phyloP scores from a whole-genome alignment of 2,797 vertebrate species.

The Fratercula arctica region DNA sequence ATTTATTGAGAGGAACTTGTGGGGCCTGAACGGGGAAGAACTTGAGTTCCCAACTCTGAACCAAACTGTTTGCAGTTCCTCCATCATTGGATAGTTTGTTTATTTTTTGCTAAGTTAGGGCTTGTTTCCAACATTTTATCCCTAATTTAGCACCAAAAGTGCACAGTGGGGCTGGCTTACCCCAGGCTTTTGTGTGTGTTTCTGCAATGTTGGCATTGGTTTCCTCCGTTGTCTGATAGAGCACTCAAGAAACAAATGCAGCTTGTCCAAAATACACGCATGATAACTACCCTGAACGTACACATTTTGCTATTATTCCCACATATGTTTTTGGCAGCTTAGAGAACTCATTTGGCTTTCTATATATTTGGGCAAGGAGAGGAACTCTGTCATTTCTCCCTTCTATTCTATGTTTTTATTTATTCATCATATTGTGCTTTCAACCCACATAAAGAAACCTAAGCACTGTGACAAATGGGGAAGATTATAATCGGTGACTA shows the following conservation, averaged over 20 bases:
- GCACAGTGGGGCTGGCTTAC: slow-evolving; percentile 9
- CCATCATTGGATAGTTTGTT: neutral
- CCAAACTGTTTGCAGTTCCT: neutral
- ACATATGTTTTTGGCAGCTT: neutral
- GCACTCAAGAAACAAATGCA: slow-evolving; percentile 19
- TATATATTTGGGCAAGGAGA: neutral
- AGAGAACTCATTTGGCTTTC: slow-evolving; percentile 6
- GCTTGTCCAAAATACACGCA: slow-evolving; percentile 2
- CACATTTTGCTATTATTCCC: slow-evolving; percentile 9
- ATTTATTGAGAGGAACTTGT: neutral
- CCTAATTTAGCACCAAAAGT: slow-evolving; percentile 56
- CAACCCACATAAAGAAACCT: neutral
- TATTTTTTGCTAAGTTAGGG: slow-evolving; percentile 3
- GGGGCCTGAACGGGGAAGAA: neutral
- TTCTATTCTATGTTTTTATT: slow-evolving; percentile 27
- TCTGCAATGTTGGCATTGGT: slow-evolving; percentile 7
- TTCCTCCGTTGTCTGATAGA: neutral
- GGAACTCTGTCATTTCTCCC: neutral
- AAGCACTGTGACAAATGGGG: neutral
- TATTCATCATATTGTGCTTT: slow-evolving; percentile 10
- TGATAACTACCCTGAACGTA: neutral
- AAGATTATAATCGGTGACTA: slow-evolving; percentile 8
- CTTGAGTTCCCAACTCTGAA: neutral
- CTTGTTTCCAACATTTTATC: slow-evolving; percentile 44
- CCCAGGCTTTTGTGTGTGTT: slow-evolving; percentile 8